phyloP scores from a whole-genome alignment of 2,113 vertebrate species.

The Leuciscus idus region DNA sequence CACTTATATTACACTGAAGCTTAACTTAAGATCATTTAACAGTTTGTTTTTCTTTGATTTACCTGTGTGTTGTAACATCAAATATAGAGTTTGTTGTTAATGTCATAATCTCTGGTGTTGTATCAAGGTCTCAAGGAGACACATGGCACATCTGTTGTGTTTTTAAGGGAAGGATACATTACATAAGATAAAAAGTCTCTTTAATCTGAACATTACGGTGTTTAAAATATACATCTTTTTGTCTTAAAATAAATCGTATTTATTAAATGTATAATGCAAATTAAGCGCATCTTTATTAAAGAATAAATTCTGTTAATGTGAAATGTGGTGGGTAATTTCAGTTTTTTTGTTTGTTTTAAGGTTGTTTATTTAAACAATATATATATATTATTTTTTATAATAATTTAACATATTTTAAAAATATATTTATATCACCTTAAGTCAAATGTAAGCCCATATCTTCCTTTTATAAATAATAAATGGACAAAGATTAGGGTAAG shows the following conservation, averaged over 20 bases:
- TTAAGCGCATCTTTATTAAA: neutral
- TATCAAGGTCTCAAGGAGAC: neutral
- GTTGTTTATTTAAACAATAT: neutral
- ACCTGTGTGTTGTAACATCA: neutral
- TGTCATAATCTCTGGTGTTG: neutral
- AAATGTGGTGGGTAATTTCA: neutral
- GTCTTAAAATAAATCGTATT: neutral
- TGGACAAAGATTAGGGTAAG: too few relatives aligned
- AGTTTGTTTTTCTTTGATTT: neutral
- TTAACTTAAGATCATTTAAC: neutral
- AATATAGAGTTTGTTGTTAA: neutral
- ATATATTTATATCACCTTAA: neutral
- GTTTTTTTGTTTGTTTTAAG: neutral
- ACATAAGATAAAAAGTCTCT: neutral
- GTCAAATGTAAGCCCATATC: neutral
- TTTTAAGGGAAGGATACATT: neutral
- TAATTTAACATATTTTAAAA: too few relatives aligned
- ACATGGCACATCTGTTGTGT: neutral
- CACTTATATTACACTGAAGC: neutral
- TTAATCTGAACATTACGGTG: neutral
- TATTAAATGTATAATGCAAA: neutral
- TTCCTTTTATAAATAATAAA: neutral
- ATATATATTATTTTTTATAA: too few relatives aligned
- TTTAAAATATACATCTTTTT: neutral
- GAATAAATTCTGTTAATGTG: neutral